Percentiles rank a stretch among this genome's conserved stretches.
These are phyloP conservation scores for Trachelus iudaicus DNA, from an alignment of 2,888 invertebrate species.

Conservation along the genomic window DNA sequence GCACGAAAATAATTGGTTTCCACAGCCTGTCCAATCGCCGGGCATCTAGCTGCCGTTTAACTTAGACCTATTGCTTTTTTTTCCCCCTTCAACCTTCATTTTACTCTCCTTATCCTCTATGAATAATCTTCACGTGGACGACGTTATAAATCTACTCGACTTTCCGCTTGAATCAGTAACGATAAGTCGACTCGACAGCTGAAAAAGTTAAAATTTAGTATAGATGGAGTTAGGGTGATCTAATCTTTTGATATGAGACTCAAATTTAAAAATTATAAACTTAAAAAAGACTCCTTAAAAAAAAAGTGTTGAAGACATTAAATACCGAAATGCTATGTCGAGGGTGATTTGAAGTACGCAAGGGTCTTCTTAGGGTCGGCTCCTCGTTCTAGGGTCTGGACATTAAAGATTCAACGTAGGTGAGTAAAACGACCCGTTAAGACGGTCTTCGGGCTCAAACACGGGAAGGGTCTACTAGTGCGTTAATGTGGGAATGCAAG, in stretches of 20 bases:
- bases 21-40: conserved; percentile 17
- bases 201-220: not conserved
- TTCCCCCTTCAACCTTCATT: not conserved
- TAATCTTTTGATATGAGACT: no score
- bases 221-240: not conserved
- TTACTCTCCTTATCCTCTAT: not conserved
- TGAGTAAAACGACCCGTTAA: conserved; percentile 13
- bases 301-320: not conserved
- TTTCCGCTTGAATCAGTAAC: not conserved
- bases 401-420: conserved; percentile 36
- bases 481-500: conserved; percentile 1
- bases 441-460: not conserved
- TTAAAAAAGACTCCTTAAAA: not conserved
- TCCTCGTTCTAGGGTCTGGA: conserved; percentile 9
- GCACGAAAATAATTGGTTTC: conserved; percentile 60
- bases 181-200: not conserved
- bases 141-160: no score
- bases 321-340: not conserved
- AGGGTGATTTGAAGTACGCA: not conserved
- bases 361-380: not conserved
- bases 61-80: conserved; percentile 32
- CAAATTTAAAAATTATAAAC: not conserved
- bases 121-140: not conserved
- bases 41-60: conserved; percentile 43
- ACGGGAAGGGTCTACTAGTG: not conserved